phyloP scores from a whole-genome alignment of 2,113 vertebrate species.

The Zootoca vivipara region DNA sequence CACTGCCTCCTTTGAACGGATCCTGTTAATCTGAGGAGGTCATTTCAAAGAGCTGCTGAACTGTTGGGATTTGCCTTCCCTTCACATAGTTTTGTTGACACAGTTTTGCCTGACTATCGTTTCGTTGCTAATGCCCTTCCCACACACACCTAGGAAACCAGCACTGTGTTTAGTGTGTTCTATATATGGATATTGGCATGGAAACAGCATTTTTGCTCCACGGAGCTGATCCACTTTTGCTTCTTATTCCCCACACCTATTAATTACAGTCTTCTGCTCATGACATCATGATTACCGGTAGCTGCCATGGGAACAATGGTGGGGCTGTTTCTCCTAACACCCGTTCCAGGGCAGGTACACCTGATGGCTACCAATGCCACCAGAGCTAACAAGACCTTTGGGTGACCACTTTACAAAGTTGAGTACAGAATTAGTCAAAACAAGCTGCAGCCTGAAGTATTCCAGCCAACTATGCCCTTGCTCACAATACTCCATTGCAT shows the following conservation, averaged over 20 bases:
- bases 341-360: conserved; percentile 13
- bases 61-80: not conserved
- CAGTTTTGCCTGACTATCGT: conserved; percentile 32
- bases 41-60: conserved; percentile 50
- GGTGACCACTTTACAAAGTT: not conserved
- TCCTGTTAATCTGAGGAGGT: not conserved
- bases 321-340: not conserved
- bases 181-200: conserved; percentile 58
- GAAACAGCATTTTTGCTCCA: conserved; percentile 58
- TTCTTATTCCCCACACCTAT: conserved; percentile 24
- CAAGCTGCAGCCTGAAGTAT: not conserved
- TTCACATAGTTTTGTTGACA: conserved; percentile 45
- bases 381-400: not conserved
- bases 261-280: conserved; percentile 33
- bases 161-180: conserved; percentile 56
- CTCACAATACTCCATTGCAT: too few relatives aligned
- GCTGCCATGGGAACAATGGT: not conserved
- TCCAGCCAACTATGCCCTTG: not conserved
- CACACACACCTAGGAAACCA: conserved; percentile 52
- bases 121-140: conserved; percentile 39
- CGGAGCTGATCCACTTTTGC: conserved; percentile 31
- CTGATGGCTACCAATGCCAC: not conserved
- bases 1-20: conserved; percentile 28
- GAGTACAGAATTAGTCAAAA: not conserved
- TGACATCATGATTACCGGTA: conserved; percentile 14